Percentiles rank a stretch among this genome's conserved stretches.
Evolutionary conservation across 2,113 vertebrate genomes (phyloP).

Genomic region (Gasterosteus nipponicus): DNA sequence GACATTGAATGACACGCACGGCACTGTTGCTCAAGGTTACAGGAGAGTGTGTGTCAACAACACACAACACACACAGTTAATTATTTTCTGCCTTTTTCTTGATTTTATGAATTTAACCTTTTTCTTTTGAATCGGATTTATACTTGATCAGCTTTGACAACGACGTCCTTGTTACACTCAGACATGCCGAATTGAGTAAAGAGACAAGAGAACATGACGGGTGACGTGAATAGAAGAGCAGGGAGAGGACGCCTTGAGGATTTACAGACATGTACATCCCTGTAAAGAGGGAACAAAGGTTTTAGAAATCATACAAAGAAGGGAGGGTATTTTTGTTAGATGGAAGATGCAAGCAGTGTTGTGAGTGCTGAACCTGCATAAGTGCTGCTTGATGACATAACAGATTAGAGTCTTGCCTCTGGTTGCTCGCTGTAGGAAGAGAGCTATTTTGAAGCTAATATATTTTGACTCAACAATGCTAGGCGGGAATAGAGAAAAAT

Average conservation of each 20-base stretch:
- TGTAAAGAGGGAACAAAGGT: slow-evolving; percentile 19
- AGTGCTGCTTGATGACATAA: slow-evolving; percentile 53
- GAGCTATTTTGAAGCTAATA: slow-evolving; percentile 30
- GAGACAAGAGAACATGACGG: slow-evolving; percentile 5
- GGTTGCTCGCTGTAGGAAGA: slow-evolving; percentile 40
- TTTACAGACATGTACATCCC: slow-evolving; percentile 2
- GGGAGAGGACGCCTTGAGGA: slow-evolving; percentile 18
- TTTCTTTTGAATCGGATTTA: not conserved
- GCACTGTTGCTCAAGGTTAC: slow-evolving; percentile 29
- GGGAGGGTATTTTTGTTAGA: not conserved
- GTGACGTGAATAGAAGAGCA: slow-evolving; percentile 25
- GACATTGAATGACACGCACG: slow-evolving; percentile 27
- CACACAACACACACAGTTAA: not conserved
- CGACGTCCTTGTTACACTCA: not conserved
- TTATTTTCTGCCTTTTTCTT: not conserved
- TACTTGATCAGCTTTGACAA: not conserved
- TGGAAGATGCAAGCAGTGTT: slow-evolving; percentile 9
- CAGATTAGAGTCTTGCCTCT: slow-evolving; percentile 40
- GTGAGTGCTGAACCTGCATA: slow-evolving; percentile 10
- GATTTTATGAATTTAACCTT: not conserved
- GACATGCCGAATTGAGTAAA: not conserved
- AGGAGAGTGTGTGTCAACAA: slow-evolving; percentile 3
- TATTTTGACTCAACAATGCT: slow-evolving; percentile 37
- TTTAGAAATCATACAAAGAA: slow-evolving; percentile 8
- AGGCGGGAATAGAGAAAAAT: slow-evolving; percentile 8